Base-by-base conservation (phyloP, 2,888 invertebrate genomes). In the Tryphoninae sp. region DNA sequence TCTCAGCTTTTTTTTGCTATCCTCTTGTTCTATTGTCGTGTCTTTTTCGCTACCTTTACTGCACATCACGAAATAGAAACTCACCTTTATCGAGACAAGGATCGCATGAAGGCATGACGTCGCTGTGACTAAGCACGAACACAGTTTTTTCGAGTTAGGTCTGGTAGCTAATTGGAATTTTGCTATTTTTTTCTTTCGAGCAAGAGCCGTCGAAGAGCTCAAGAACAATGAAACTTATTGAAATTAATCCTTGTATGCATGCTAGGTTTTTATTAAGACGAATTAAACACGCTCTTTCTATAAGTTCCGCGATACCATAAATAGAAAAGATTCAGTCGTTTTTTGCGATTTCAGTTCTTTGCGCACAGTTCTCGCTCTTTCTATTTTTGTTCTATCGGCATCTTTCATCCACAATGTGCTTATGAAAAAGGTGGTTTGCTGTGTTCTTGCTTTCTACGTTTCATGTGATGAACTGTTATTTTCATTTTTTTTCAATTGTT, bases 51-150 rank as follows among this genome's bases (percentile, higher is more conserved):
- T 79, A 76, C 83, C 64, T 79, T 79, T 84, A 75, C 85, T 82
- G 84, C 82, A 68, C 49, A 58, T 64, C 3, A 71, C 49, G 62
- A 65, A 59, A 23, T 23, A 23, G 4, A 26, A 59, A 59, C 40
- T 40, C 61, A 53, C 64, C 42, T 23, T 64, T 69, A 53, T 59
- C 58, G 69, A 75, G 9, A 49, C n/a, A 69, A 67, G 19, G 53
- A 69, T 42, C 49, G 82, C 82, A 82, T 73, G 82, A 55, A 64
- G 33, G 82, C 82, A 82, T 79, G 82, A 51, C 40, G 8, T 71
- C 8, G 71, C 59, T 22, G 22, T 9, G 42, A n/a, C 4, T 9
- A 62, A 62, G n/a, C 16, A 23, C 23, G 22, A 26, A 19, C 2
- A 59, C n/a, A 59, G 6, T 2, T 59, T 59, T 59, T 59, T 59